Evolutionary conservation across 2,113 vertebrate species (phyloP), one percentile per base, ranked within the genome.

Genomic region (Eolophus roseicapilla): DNA sequence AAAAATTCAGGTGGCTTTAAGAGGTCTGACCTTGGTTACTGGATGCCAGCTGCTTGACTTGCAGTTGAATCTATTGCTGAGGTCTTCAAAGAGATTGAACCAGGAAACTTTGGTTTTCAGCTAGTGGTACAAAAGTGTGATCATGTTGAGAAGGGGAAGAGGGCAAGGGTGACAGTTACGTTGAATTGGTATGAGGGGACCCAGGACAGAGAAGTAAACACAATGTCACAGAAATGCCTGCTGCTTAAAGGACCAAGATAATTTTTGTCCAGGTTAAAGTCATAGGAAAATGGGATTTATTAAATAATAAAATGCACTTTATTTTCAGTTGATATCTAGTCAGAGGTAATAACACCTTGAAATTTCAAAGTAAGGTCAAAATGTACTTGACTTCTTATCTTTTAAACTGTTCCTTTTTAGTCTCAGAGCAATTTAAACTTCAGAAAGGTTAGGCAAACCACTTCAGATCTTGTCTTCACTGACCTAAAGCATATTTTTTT

Each of bases 321-420:
- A 84, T 84, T 96, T 92, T 55, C 19, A 75, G 11, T 17, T 41
- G 28, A 55, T 71, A 35, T 9, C 11, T 68, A 68, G 13, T 78
- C 35, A 83, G 43, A 78, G 14, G 31, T n/a, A 88, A 52, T 29
- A 76, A 23, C 31, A 63, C 46, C 35, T 83, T 90, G 41, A 83
- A 68, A 92, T 86, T 81, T 84, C 60, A 88, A 82, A 92, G 10
- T 37, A 70, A 86, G 49, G 43, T 90, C 37, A 90, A 86, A 94
- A 83, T 60, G 27, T 50, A 43, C 23, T 81, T 90, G n/a, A 85
- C 43, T 85, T 83, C 21, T 70, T 75, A 19, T 47, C 46, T 91
- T 92, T 74, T 68, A 71, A 78, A 78, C 7, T 25, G 14, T 78
- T 86, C 60, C 16, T 63, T 95, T 81, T 81, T 60, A 64, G 18